These are phyloP conservation scores for Cardiocondyla obscurior DNA, from an alignment of 1,140 invertebrate species.

Conservation along the genomic window DNA sequence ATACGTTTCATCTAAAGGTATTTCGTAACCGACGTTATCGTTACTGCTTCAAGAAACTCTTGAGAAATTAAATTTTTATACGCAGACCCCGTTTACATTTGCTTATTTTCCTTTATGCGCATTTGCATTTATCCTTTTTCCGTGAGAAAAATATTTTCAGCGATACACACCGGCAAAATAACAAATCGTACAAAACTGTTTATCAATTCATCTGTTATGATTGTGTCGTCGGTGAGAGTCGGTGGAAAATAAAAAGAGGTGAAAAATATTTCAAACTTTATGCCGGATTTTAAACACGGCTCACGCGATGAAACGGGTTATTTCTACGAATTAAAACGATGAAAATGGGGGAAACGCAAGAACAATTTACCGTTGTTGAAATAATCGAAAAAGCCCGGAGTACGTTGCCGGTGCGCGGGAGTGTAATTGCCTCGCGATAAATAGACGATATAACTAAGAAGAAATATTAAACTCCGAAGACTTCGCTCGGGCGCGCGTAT, in stretches of 20 bases:
- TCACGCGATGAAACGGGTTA: neutral
- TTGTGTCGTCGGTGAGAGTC: neutral
- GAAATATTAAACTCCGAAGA: slow-evolving; percentile 36
- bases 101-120: too few species aligned
- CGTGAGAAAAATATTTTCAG: neutral
- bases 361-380: neutral
- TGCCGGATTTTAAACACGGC: neutral
- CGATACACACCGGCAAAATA: neutral
- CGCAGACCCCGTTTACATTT: too few species aligned
- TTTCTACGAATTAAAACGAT: neutral
- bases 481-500: neutral
- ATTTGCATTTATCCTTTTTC: too few species aligned
- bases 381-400: neutral
- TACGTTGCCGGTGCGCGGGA: neutral
- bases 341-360: too few species aligned
- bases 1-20: neutral
- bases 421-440: slow-evolving; percentile 35
- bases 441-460: slow-evolving; percentile 28
- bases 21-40: slow-evolving; percentile 1
- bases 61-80: neutral
- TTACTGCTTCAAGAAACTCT: neutral
- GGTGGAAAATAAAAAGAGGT: neutral
- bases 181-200: neutral
- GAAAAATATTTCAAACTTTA: neutral
- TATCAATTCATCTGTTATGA: slow-evolving; percentile 15